Base-by-base conservation (phyloP, 2,113 vertebrate species). In the Lagopus muta region DNA sequence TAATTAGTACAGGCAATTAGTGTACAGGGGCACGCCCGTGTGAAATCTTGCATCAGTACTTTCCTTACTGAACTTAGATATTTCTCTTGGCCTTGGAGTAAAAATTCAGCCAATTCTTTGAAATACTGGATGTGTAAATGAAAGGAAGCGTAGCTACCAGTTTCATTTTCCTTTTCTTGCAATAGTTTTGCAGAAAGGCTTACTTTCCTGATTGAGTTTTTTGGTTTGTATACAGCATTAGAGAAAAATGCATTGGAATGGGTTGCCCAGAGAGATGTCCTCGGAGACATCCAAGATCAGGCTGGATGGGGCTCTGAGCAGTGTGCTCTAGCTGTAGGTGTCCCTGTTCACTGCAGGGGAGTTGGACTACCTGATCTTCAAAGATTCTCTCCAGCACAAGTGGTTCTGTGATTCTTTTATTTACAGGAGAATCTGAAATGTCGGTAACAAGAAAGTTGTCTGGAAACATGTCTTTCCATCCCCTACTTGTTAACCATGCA, bases 101-200 rank as follows among this genome's bases (percentile, higher is more conserved):
- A 11, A 34, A 50, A 42, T 47, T 50, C 24, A 3, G 30, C 58
- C 54, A 13, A 6, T 7, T 55, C 11, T 38, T 75, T 45, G 54
- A 36, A 48, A n/a, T 62, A 1, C 60, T 22, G 16, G 21, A 42
- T 54, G 19, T 0, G 0, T n/a, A 77, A 54, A 79, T 0, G 8
- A 8, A 43, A 78, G 36, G 34, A 18, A 79, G 10, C 13, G 45
- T 55, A 52, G 70, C 17, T 58, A 10, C 14, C 10, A 12, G 43
- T 38, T 55, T 25, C 6, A 3, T 81, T 79, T 92, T 34, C 4
- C 8, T 24, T 1, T 50, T 55, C 16, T 52, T 85, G 0, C 20
- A 30, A 45, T 42, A 54, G 62, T 21, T 62, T 34, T 71, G 8
- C 42, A 67, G 36, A 36, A 48, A 45, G 4, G 5, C 48, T 92